Conservation (phyloP, 2,113 vertebrate genomes). For the Tauraco erythrolophus region DNA sequence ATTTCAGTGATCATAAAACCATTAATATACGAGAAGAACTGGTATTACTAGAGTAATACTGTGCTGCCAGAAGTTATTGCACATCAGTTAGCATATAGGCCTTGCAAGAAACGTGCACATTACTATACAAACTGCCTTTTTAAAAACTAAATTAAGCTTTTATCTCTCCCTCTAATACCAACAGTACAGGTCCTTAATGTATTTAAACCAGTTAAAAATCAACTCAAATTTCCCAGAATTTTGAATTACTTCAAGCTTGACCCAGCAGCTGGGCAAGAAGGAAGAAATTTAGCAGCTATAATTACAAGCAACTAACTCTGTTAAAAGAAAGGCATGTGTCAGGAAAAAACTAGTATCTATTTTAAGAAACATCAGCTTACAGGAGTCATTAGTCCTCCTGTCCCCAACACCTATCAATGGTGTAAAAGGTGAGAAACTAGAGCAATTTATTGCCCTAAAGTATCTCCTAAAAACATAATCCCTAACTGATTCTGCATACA, state of each 20-base stretch:
- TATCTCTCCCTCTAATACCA: constrained; percentile 59
- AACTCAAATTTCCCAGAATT: neutral
- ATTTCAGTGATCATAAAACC: constrained; percentile 63
- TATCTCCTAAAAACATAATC: neutral
- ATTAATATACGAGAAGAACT: constrained; percentile 54
- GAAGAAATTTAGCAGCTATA: neutral
- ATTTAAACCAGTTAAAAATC: constrained; percentile 31
- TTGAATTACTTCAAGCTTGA: neutral
- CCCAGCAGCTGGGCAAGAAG: neutral
- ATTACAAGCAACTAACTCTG: neutral
- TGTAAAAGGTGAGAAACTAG: neutral
- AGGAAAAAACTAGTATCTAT: neutral
- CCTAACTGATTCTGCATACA: neutral
- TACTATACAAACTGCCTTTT: constrained; percentile 56
- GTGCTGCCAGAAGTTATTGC: constrained; percentile 48
- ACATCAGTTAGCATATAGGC: constrained; percentile 49
- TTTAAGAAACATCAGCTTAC: neutral
- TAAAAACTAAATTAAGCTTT: constrained; percentile 63
- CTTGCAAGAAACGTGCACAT: constrained; percentile 56
- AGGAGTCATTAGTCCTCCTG: neutral
- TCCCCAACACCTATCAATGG: neutral
- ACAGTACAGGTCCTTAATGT: constrained; percentile 18
- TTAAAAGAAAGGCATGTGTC: neutral
- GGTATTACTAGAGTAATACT: neutral
- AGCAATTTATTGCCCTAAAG: neutral